phyloP scores from a whole-genome alignment of 2,113 vertebrate genomes.

The Hippocampus mohnikei region DNA sequence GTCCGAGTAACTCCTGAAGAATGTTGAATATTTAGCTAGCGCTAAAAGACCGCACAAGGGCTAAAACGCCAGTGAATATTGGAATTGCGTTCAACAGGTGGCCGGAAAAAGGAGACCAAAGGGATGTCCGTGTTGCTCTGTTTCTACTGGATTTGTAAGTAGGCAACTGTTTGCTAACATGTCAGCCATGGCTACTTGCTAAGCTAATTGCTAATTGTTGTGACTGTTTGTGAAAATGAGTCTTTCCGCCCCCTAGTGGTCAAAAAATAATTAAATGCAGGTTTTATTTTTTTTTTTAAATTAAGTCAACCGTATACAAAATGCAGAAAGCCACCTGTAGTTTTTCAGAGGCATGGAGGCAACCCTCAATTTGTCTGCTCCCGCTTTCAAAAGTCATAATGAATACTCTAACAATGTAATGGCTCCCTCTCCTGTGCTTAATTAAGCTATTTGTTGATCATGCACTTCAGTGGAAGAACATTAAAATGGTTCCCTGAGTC shows the following conservation, averaged over 20 bases:
- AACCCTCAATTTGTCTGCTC: conserved; percentile 71
- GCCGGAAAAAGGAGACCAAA: conserved; percentile 71
- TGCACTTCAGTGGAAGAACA: conserved; percentile 55
- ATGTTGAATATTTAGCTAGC: conserved; percentile 7
- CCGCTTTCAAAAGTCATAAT: conserved; percentile 52
- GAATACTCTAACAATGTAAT: conserved; percentile 42
- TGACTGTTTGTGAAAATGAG: conserved; percentile 55
- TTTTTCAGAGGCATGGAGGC: conserved; percentile 66
- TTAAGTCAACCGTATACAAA: conserved; percentile 25
- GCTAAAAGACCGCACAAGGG: conserved; percentile 25
- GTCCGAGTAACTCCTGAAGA: not conserved
- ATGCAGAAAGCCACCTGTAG: conserved; percentile 45
- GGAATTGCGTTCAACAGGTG: conserved; percentile 73
- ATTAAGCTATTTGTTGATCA: conserved; percentile 62
- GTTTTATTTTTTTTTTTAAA: not conserved
- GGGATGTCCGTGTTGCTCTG: conserved; percentile 71
- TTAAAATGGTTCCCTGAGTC: conserved; percentile 30
- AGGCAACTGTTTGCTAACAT: conserved; percentile 69
- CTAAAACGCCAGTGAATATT: conserved; percentile 65
- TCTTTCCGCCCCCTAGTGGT: conserved; percentile 71
- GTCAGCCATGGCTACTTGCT: conserved; percentile 64
- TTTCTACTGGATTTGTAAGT: conserved; percentile 74
- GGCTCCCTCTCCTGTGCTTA: conserved; percentile 40
- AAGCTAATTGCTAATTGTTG: conserved; percentile 63
- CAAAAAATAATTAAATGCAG: conserved; percentile 33